Conservation (phyloP, 2,113 vertebrate species). For the Protobothrops flavoviridis region DNA sequence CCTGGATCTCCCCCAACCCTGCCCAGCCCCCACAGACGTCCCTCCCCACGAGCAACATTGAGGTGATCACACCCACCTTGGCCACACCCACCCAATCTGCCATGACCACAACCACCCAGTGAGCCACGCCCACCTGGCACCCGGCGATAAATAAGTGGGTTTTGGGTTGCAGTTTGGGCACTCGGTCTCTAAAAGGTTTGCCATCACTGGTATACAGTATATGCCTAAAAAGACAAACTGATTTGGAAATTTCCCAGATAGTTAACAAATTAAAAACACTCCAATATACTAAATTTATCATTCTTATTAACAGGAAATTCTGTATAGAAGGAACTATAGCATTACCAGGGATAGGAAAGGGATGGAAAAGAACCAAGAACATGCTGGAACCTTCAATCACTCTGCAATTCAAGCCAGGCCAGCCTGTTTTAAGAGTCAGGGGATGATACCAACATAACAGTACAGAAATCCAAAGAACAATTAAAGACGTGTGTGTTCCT, state of each 20-base stretch:
- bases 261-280: neutral
- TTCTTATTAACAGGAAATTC: neutral
- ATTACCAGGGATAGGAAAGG: neutral
- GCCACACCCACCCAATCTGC: too few relatives aligned
- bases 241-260: neutral
- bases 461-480: neutral
- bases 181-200: too few relatives aligned
- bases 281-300: neutral
- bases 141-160: too few relatives aligned
- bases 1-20: too few relatives aligned
- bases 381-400: neutral
- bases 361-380: neutral
- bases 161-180: too few relatives aligned
- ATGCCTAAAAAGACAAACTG: neutral
- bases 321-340: neutral
- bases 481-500: neutral
- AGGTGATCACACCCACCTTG: too few relatives aligned
- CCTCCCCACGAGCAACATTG: too few relatives aligned
- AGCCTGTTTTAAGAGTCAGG: neutral
- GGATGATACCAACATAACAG: neutral
- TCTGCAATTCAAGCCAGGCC: neutral
- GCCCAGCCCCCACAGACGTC: too few relatives aligned
- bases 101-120: too few relatives aligned
- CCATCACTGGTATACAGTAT: neutral
- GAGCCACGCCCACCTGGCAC: too few relatives aligned